Base-by-base conservation (phyloP, 2,113 vertebrate species). In the Rhabdornis inornatus region DNA sequence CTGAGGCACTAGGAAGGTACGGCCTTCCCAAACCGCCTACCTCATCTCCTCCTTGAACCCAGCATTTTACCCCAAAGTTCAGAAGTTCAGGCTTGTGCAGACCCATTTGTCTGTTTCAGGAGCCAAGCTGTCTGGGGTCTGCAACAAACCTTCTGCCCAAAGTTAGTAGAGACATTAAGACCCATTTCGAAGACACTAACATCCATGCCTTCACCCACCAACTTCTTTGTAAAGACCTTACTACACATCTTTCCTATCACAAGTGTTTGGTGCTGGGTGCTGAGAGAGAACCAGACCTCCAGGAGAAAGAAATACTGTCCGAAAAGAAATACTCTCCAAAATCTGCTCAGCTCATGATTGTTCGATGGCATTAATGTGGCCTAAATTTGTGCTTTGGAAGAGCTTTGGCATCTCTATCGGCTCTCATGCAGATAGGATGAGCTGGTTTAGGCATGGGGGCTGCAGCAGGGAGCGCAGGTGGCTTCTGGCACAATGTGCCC, bases 291-390 rank as follows among this genome's bases (percentile, higher is more conserved):
- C 15, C 21, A n/a, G 57, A 55, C 1, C 15, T 12, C 4, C 16
- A 6, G 25, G 18, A 79, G 18, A 56, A 63, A 63, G 28, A 84
- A 78, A 27, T 15, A 24, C 10, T 64, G 42, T 40, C 45, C 40
- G 33, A 71, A 56, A 63, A 63, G 28, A 84, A 78, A 27, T 15
- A 24, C 10, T 64, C 45, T 40, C 45, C 37, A 35, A 71, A 59
- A 57, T 49, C 35, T 66, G 47, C 39, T 82, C 64, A 74, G 45
- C 5, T 70, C 25, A 3, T 21, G 37, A 15, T 9, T 19, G 9
- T 4, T 13, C 0, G 0, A 20, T 49, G 6, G 7, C 37, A 89
- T 72, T 81, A 63, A 81, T 44, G 57, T 50, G 64, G 15, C n/a
- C 19, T 61, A 25, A 61, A 42, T 25, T 59, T 47, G 39, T 76